A percentile compares a stretch with the other conserved stretches of the same genome.
These are phyloP conservation scores for Agapostemon virescens DNA, from an alignment of 2,888 invertebrate species.

Conservation along the genomic window DNA sequence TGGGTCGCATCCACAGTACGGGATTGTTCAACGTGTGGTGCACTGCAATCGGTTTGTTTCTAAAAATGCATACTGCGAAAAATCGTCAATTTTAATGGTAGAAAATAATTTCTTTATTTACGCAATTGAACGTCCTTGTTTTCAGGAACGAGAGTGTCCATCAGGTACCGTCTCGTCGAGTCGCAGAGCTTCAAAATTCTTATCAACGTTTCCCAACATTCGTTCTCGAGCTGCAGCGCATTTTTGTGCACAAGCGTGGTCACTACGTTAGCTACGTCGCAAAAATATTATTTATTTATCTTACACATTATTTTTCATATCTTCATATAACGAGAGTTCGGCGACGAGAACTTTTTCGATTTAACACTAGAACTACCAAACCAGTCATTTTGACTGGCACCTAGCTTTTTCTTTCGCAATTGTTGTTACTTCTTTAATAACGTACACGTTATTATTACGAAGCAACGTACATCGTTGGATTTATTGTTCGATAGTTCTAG, in stretches of 20 bases:
- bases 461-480: too few relatives aligned
- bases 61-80: not conserved
- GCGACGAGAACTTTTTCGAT: not conserved
- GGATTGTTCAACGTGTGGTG: conserved; percentile 63
- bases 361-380: too few relatives aligned
- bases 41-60: conserved; percentile 42
- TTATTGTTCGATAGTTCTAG: too few relatives aligned
- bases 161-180: conserved; percentile 49
- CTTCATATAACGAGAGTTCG: not conserved
- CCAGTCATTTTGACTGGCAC: too few relatives aligned
- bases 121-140: conserved; percentile 34
- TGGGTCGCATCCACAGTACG: conserved; percentile 68
- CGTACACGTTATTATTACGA: too few relatives aligned
- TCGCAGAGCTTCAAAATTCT: conserved; percentile 45
- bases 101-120: conserved; percentile 31
- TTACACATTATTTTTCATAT: not conserved
- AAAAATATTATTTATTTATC: not conserved
- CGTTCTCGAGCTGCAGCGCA: conserved; percentile 40
- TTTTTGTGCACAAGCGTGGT: conserved; percentile 60
- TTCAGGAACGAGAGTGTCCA: conserved; percentile 10
- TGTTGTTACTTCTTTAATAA: too few relatives aligned
- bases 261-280: conserved; percentile 62
- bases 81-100: not conserved
- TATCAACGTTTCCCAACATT: conserved; percentile 41
- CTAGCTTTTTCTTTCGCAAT: too few relatives aligned